Base-by-base conservation (phyloP, 2,888 invertebrate species). In the Microctonus aethiopoides region DNA sequence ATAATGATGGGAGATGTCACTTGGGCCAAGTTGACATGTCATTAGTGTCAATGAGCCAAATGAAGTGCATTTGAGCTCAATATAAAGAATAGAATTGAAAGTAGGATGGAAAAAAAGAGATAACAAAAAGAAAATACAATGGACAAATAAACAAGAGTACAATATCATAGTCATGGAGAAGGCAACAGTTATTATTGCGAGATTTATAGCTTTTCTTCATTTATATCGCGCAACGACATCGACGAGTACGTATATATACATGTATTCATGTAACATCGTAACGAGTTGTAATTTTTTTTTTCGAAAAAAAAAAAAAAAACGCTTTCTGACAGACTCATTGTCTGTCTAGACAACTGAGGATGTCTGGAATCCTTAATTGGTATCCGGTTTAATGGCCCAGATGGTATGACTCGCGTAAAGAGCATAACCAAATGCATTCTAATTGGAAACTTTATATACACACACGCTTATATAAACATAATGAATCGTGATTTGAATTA, bases 171-270 rank as follows among this genome's bases (percentile, higher is more conserved):
- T 2, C 16, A 46, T 46, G 16, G 16, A 16, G 46, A 46, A 46
- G 16, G 16, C 46, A 46, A 46, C 46, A 6, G 46, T 46, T 52
- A 26, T 81, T 82, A 82, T 81, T 79, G 76, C 76, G 74, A 81
- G 80, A 82, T 82, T 81, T 81, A 82, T 81, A 71, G 79, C 81
- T 77, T 76, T 78, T 75, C 76, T 76, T 77, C 77, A 73, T 81
- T 78, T 78, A 69, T 68, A 70, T 61, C 61, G 13, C 26, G 16
- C 41, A 60, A 26, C 26, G 24, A 36, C 36, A 36, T 32, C 36
- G 36, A 52, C 11, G 10, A 67, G 10, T 67, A 24, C 7, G n/a
- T n/a, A 20, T 46, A 46, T 20, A 16, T 46, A 9, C 16, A 20
- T 46, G n/a, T n/a, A n/a, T n/a, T n/a, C n/a, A 46, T 9, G 20